phyloP scores from a whole-genome alignment of 1,140 invertebrate species.

The Dendrolimus punctatus region DNA sequence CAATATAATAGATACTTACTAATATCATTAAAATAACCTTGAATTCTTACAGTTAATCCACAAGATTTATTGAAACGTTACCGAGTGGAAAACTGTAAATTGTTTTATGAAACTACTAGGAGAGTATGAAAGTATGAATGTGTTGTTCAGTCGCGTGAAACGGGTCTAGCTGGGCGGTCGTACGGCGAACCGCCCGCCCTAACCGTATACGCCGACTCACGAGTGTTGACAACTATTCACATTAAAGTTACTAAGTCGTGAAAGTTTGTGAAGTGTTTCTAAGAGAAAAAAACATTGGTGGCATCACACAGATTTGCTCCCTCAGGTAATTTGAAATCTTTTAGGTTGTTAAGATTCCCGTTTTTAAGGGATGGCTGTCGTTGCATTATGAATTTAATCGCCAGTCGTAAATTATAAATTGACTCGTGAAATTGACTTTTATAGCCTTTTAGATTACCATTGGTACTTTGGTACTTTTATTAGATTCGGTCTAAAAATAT shows the following conservation, averaged over 20 bases:
- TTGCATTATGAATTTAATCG: constrained; percentile 9
- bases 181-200: constrained; percentile 18
- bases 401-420: constrained; percentile 8
- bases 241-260: too few relatives aligned
- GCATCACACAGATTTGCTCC: constrained; percentile 10
- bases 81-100: too few relatives aligned
- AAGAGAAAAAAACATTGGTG: constrained; percentile 2
- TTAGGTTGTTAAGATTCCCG: constrained; percentile 4
- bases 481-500: too few relatives aligned
- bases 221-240: background rate
- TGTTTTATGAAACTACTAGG: too few relatives aligned
- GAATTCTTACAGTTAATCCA: constrained; percentile 3
- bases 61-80: constrained; percentile 3
- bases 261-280: too few relatives aligned
- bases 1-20: too few relatives aligned
- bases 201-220: background rate
- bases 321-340: constrained; percentile 21
- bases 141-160: constrained; percentile 14
- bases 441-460: too few relatives aligned
- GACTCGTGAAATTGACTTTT: background rate
- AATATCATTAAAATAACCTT: background rate
- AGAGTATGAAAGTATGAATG: background rate
- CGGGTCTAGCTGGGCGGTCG: constrained; percentile 13
- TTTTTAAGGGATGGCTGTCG: constrained; percentile 6
- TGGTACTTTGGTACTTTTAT: too few relatives aligned